Evolutionary conservation across 2,113 vertebrate species (phyloP).

Genomic region (Microcebus lehilahytsara): DNA sequence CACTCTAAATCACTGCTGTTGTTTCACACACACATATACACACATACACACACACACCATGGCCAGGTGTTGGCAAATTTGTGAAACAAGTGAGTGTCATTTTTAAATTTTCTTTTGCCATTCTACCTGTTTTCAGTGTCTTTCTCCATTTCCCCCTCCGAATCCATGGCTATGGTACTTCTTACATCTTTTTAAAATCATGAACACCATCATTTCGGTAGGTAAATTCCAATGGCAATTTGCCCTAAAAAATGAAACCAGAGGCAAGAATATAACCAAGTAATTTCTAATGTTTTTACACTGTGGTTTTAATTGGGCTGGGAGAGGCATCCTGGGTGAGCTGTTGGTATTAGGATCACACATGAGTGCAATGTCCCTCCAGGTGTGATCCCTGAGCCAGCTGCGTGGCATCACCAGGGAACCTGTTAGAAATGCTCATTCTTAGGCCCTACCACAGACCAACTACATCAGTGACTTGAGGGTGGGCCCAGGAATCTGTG

Average conservation of each 20-base stretch:
- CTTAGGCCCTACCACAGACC: background rate
- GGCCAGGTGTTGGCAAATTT: background rate
- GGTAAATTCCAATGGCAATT: background rate
- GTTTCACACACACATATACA: background rate
- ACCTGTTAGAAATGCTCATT: background rate
- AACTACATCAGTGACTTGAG: background rate
- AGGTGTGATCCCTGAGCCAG: background rate
- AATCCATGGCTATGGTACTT: background rate
- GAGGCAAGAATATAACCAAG: background rate
- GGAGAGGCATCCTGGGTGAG: background rate
- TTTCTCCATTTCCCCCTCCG: background rate
- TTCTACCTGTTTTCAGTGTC: background rate
- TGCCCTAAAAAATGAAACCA: background rate
- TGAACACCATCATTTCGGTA: background rate
- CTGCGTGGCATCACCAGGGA: background rate
- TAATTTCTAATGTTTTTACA: background rate
- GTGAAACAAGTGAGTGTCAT: background rate
- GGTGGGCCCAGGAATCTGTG: background rate
- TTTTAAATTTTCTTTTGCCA: background rate
- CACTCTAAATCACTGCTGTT: background rate
- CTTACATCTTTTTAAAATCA: background rate
- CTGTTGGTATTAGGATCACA: background rate
- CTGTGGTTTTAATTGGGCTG: background rate
- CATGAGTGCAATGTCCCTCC: background rate
- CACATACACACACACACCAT: background rate